Percentiles rank a stretch among this genome's conserved stretches.
Conservation (phyloP, 2,888 invertebrate genomes). For the Tachystola acroxantha region DNA sequence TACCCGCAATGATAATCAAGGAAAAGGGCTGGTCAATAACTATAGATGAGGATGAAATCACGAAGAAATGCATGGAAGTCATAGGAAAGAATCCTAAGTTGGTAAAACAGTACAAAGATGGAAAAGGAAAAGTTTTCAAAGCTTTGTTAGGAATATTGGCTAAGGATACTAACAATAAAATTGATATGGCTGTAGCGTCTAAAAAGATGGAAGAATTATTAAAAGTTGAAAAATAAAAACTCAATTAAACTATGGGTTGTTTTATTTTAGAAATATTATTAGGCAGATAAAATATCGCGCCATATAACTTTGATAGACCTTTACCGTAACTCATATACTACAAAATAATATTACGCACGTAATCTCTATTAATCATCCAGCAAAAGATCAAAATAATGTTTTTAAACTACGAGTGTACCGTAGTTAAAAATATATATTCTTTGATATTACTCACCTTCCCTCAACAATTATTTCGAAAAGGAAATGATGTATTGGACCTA, state of each 20-base stretch:
- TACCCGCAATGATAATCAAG: slow-evolving; percentile 72
- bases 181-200: slow-evolving; percentile 82
- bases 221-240: slow-evolving; percentile 51
- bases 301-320: too few species aligned
- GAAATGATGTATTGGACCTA: too few species aligned
- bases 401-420: too few species aligned
- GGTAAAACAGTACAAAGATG: slow-evolving; percentile 81
- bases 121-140: slow-evolving; percentile 83
- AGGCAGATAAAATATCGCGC: too few species aligned
- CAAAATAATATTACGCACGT: too few species aligned
- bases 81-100: slow-evolving; percentile 82
- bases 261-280: too few species aligned
- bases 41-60: slow-evolving; percentile 77
- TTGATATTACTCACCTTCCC: too few species aligned
- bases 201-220: slow-evolving; percentile 80
- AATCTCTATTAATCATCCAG: too few species aligned
- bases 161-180: slow-evolving; percentile 78
- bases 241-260: neutral
- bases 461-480: too few species aligned
- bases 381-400: too few species aligned
- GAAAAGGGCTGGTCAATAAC: slow-evolving; percentile 82
- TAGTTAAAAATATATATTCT: too few species aligned
- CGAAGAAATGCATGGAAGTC: slow-evolving; percentile 78
- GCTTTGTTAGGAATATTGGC: slow-evolving; percentile 81
- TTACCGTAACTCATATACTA: too few species aligned